Evolutionary conservation across 2,888 invertebrate species (phyloP).

Genomic region (Mythimna albipuncta): DNA sequence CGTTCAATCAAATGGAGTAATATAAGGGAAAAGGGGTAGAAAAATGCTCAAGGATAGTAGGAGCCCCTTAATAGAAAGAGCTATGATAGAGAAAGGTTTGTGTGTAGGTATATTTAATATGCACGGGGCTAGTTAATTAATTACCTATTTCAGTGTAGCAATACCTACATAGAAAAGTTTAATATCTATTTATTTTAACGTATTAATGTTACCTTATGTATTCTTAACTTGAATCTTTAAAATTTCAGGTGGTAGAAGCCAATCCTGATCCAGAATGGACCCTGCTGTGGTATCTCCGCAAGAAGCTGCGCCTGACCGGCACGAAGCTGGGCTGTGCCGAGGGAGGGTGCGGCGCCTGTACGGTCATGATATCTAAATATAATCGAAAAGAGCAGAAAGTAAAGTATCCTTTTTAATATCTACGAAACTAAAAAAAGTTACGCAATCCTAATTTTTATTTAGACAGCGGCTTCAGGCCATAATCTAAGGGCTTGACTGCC

Average conservation of each 20-base stretch:
- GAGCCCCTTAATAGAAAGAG: too few relatives aligned
- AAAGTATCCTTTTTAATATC: slow-evolving; percentile 83
- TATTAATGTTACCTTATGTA: neutral
- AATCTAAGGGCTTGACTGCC: too few relatives aligned
- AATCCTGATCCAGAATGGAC: slow-evolving; percentile 97
- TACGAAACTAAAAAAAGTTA: neutral
- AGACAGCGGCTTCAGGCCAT: too few relatives aligned
- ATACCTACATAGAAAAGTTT: too few relatives aligned
- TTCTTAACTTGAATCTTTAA: neutral
- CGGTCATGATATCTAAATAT: slow-evolving; percentile 97
- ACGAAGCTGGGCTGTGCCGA: slow-evolving; percentile 98
- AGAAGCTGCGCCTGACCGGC: slow-evolving; percentile 95
- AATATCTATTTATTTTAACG: too few relatives aligned
- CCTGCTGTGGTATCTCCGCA: slow-evolving; percentile 95
- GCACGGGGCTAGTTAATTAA: too few relatives aligned
- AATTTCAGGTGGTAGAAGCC: slow-evolving; percentile 93
- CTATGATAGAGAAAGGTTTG: too few relatives aligned
- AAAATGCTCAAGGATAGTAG: too few relatives aligned
- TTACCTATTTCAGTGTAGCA: too few relatives aligned
- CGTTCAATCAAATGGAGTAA: too few relatives aligned
- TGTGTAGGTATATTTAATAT: too few relatives aligned
- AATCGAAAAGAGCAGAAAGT: slow-evolving; percentile 90
- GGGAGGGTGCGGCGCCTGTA: slow-evolving; percentile 99
- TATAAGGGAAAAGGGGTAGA: too few relatives aligned
- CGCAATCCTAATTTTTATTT: neutral